Percentiles rank a stretch among this genome's conserved stretches.
These are phyloP conservation scores for Intellagama lesueurii DNA, from an alignment of 2,797 vertebrate genomes.

Conservation along the genomic window DNA sequence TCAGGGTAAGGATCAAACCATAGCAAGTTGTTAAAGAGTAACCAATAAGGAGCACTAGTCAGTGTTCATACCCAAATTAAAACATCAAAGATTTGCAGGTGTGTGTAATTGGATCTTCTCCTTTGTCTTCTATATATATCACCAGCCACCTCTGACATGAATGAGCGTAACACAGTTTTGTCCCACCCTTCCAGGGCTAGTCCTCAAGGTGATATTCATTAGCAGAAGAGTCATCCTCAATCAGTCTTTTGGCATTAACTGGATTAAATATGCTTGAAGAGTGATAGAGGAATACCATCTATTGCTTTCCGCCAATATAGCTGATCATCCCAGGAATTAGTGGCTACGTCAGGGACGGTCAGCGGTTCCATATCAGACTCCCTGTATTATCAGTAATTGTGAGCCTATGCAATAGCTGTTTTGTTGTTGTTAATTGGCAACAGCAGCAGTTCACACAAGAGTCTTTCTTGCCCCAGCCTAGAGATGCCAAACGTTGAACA, in stretches of 20 bases:
- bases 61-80: neutral
- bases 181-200: neutral
- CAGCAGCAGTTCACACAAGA: too few relatives aligned
- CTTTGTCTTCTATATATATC: constrained; percentile 21
- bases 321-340: neutral
- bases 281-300: neutral
- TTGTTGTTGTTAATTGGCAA: too few relatives aligned
- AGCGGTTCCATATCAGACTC: neutral
- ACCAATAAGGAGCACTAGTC: neutral
- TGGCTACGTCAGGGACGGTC: neutral
- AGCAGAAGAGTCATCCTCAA: constrained; percentile 29
- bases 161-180: neutral
- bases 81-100: neutral
- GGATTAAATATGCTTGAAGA: constrained; percentile 37
- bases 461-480: too few relatives aligned
- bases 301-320: neutral
- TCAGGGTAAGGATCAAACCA: neutral
- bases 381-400: neutral
- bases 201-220: constrained; percentile 8
- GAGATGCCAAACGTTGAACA: too few relatives aligned
- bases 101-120: constrained; percentile 1
- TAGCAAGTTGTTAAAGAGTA: neutral
- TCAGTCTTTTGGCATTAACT: constrained; percentile 34
- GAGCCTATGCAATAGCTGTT: too few relatives aligned
- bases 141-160: neutral